Conservation (phyloP, 2,113 vertebrate species). For the Chrysemys picta region DNA sequence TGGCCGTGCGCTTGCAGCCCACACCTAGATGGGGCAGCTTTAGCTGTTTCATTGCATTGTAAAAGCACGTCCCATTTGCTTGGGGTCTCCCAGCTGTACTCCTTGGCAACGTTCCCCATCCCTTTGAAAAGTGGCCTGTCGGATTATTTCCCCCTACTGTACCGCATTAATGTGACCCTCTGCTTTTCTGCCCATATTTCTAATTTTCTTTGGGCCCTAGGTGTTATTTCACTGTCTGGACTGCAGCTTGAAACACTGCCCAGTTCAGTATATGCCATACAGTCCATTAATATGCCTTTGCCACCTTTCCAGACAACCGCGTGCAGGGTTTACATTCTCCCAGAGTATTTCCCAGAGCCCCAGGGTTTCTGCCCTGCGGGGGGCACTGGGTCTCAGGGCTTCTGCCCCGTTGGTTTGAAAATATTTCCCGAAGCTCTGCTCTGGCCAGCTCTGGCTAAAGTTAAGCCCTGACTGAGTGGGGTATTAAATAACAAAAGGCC, state of each 20-base stretch:
- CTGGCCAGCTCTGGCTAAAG: too few species aligned
- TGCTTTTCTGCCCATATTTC: background rate
- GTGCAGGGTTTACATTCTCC: background rate
- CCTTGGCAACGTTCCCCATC: background rate
- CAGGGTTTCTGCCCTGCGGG: too few species aligned
- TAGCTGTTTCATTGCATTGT: too few species aligned
- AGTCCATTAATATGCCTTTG: background rate
- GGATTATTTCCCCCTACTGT: background rate
- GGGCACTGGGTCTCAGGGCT: too few species aligned
- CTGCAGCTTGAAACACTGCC: background rate
- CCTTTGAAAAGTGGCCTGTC: background rate
- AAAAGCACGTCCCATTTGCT: background rate
- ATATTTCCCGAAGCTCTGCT: too few species aligned
- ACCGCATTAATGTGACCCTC: background rate
- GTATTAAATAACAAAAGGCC: background rate
- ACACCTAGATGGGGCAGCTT: too few species aligned
- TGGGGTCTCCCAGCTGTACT: background rate
- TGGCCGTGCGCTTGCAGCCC: too few species aligned
- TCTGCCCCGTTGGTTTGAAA: too few species aligned
- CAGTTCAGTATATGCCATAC: background rate
- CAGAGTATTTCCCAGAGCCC: background rate
- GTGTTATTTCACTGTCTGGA: background rate
- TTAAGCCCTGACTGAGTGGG: too few species aligned
- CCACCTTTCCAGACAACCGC: background rate
- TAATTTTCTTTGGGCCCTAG: background rate